Base-by-base conservation (phyloP, 2,113 vertebrate species). In the Carassius carassius region DNA sequence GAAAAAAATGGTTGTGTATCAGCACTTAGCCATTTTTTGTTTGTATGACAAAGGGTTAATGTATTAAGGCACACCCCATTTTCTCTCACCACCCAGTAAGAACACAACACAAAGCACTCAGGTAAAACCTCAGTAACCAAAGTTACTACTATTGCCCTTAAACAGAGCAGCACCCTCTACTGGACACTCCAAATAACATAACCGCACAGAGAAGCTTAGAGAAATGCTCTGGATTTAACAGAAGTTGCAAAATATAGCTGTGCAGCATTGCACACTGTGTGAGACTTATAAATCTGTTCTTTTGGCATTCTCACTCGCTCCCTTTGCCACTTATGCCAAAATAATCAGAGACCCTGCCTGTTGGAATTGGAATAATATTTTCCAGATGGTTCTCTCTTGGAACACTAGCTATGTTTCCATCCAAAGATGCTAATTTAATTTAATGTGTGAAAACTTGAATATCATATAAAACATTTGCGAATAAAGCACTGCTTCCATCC, bases 341-440 rank as follows among this genome's bases (percentile, higher is more conserved):
- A 92, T 87, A 88, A 89, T 89, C 87, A 90, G 86, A 89, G 84
- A 81, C 89, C 87, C 82, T 47, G 86, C 63, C 91, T 90, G 90
- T 82, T 92, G 90, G 91, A 94, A 93, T 92, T 88, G 58, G 72
- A 89, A 84, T 92, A 94, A 93, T 93, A 90, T 88, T 91, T 94
- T 93, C 93, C 93, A 95, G 92, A 93, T 86, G 79, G 67, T 78
- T 89, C 41, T 78, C 73, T 76, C 86, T 47, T n/a, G 65, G 37
- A 87, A 83, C 51, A 49, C 21, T 29, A 29, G 29, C 29, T 29
- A 29, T 29, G 29, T 29, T 29, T 29, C 29, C 29, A 2, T 29
- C 29, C 1, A 29, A 29, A 29, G 29, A 29, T 29, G 29, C 29
- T 2, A 29, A 29, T 29, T 29, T 29, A 29, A 29, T 2, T 29